Evolutionary conservation across 2,888 invertebrate genomes (phyloP).

Genomic region (Malthinus seriepunctatus): DNA sequence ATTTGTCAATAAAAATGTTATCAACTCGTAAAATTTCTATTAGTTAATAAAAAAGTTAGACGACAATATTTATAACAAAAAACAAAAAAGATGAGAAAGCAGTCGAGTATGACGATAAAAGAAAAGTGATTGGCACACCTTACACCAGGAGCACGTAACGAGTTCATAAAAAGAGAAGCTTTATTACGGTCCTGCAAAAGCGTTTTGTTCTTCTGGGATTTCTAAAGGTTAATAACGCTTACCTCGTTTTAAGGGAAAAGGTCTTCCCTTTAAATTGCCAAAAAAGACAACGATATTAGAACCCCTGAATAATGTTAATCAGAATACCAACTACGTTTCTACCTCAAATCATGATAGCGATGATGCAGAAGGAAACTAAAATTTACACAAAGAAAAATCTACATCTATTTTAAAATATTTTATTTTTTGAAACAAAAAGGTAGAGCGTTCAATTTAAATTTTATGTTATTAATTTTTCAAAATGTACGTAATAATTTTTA

Average conservation of each 20-base stretch:
- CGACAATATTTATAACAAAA: constrained; percentile 26
- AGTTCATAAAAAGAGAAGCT: constrained; percentile 49
- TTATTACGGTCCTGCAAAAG: constrained; percentile 51
- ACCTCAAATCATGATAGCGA: constrained; percentile 12
- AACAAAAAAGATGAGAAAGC: constrained; percentile 16
- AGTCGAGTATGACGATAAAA: constrained; percentile 31
- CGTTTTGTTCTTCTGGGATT: constrained; percentile 42
- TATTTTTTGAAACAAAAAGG: too few species aligned
- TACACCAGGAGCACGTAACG: constrained; percentile 40
- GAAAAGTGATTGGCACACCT: constrained; percentile 45
- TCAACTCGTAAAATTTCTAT: constrained; percentile 22
- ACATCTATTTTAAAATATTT: too few species aligned
- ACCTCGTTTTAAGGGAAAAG: constrained; percentile 38
- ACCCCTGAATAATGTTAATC: constrained; percentile 33
- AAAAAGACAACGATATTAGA: constrained; percentile 48
- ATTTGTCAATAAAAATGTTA: constrained; percentile 18
- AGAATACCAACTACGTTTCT: constrained; percentile 13
- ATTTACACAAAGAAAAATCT: neutral
- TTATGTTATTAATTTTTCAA: too few species aligned
- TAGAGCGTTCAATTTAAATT: too few species aligned
- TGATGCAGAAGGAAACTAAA: constrained; percentile 5
- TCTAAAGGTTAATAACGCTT: constrained; percentile 42
- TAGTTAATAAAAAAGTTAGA: constrained; percentile 27
- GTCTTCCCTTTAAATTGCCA: constrained; percentile 45
- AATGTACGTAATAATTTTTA: too few species aligned